phyloP scores from a whole-genome alignment of 64 coral and sea anemone species.

The Anthopleura sola region DNA sequence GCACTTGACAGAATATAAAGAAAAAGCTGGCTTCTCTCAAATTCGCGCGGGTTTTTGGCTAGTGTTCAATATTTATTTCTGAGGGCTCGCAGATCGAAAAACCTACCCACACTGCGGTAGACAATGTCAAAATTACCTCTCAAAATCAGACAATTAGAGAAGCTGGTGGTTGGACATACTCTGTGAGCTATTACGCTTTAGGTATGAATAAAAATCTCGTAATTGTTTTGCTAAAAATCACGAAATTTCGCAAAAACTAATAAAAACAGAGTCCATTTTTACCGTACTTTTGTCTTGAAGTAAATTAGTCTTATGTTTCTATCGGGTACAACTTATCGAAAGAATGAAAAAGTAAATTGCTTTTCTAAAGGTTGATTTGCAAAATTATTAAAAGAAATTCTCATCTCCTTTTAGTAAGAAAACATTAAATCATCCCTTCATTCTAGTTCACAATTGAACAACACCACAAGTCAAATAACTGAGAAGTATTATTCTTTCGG shows the following conservation, averaged over 20 bases:
- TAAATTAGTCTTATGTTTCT: constrained; percentile 76
- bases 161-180: background rate
- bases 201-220: background rate
- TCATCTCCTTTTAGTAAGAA: constrained; percentile 64
- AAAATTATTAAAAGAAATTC: constrained; percentile 82
- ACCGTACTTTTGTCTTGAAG: constrained; percentile 39
- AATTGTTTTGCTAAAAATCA: background rate
- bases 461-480: constrained; percentile 4
- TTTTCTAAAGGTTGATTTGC: constrained; percentile 98
- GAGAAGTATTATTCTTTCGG: background rate
- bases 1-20: background rate
- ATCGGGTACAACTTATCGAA: constrained; percentile 73
- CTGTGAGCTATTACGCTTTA: constrained; percentile 1
- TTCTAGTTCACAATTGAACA: background rate
- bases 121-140: constrained; percentile 23
- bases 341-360: constrained; percentile 88
- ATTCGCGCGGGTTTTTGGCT: background rate
- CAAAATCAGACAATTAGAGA: constrained; percentile 18
- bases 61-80: background rate
- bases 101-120: background rate
- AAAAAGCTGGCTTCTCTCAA: background rate
- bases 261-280: background rate
- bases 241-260: constrained; percentile 4
- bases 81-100: background rate
- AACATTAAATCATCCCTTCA: constrained; percentile 22